Percentiles rank a stretch among this genome's conserved stretches.
Conservation (phyloP, 2,797 vertebrate species). For the Alauda arvensis region DNA sequence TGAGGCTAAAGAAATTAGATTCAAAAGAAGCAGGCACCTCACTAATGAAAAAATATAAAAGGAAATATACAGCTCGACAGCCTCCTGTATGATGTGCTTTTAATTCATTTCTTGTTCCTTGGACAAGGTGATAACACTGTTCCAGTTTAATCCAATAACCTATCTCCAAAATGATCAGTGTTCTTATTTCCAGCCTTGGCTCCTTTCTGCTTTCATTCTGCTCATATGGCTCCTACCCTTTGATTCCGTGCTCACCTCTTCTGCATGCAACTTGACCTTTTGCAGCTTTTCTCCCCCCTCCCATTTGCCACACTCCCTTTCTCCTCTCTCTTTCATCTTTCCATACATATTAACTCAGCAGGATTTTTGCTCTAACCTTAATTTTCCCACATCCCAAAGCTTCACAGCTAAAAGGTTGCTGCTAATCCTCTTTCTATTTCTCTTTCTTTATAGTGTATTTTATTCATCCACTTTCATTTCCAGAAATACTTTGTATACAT, state of each 20-base stretch:
- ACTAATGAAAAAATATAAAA: constrained; percentile 44
- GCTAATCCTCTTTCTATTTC: constrained; percentile 65
- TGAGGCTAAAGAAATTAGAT: constrained; percentile 18
- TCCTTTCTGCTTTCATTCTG: constrained; percentile 49
- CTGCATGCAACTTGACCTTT: constrained; percentile 63
- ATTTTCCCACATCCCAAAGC: constrained; percentile 56
- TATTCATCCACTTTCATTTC: constrained; percentile 66
- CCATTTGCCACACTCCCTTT: constrained; percentile 55
- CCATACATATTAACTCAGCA: constrained; percentile 59
- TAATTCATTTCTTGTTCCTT: constrained; percentile 51
- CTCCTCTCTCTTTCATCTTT: constrained; percentile 61
- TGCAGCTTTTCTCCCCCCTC: constrained; percentile 47
- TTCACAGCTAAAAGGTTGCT: constrained; percentile 67
- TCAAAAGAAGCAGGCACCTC: constrained; percentile 19
- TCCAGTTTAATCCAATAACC: constrained; percentile 60
- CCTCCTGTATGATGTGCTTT: background rate
- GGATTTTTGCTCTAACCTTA: constrained; percentile 58
- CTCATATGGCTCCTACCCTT: constrained; percentile 46
- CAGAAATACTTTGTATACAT: constrained; percentile 63
- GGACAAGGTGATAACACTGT: constrained; percentile 49
- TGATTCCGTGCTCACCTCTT: constrained; percentile 58
- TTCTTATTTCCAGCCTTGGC: constrained; percentile 54
- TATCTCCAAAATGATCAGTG: constrained; percentile 52
- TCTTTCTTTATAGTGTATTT: constrained; percentile 57
- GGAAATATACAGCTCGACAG: background rate